Evolutionary conservation across 2,797 vertebrate genomes (phyloP).

Genomic region (Hypotaenidia philippensis): DNA sequence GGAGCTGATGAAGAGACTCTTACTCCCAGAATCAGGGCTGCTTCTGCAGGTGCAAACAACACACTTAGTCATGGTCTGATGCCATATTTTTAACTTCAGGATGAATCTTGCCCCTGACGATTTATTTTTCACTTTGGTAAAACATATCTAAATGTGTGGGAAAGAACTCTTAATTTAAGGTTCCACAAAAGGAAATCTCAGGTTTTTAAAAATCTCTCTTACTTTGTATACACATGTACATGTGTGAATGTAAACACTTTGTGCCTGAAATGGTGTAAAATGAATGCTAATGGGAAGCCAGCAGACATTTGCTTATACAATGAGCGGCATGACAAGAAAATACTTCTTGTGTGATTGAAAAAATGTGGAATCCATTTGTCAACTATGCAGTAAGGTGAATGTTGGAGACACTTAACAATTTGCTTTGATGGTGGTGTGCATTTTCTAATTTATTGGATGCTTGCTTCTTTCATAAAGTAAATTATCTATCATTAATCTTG

Average conservation of each 20-base stretch:
- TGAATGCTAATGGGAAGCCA: background rate
- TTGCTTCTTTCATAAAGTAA: conserved; percentile 81
- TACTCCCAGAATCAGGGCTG: background rate
- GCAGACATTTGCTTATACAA: conserved; percentile 25
- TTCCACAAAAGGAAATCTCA: background rate
- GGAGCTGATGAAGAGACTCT: background rate
- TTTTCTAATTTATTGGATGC: conserved; percentile 83
- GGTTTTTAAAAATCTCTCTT: background rate
- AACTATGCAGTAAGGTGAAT: conserved; percentile 63
- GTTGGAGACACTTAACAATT: conserved; percentile 75
- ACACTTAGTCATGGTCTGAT: background rate
- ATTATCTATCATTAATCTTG: conserved; percentile 82
- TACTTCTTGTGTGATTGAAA: conserved; percentile 45
- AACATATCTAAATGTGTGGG: background rate
- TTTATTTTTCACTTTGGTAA: background rate
- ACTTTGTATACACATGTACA: background rate
- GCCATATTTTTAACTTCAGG: background rate
- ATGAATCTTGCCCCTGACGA: background rate
- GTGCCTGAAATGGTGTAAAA: background rate
- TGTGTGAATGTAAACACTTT: background rate
- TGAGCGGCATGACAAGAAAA: conserved; percentile 21
- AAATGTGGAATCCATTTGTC: conserved; percentile 73
- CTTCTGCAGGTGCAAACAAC: background rate
- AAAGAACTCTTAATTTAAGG: background rate
- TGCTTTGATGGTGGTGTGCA: conserved; percentile 66